Evolutionary conservation across 2,888 invertebrate genomes (phyloP).

Genomic region (Aphidius colemani): DNA sequence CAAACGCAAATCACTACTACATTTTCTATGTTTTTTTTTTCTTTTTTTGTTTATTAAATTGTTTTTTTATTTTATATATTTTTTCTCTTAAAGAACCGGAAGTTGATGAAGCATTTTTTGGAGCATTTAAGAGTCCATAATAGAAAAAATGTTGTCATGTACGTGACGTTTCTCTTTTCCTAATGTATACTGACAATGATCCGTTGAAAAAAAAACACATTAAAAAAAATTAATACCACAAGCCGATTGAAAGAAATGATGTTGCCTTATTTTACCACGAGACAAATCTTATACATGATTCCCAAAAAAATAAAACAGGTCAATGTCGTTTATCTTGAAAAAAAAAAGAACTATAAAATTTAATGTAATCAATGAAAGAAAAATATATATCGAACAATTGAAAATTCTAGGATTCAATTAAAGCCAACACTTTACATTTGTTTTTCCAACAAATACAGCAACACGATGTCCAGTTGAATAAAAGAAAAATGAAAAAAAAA

Average conservation of each 20-base stretch:
- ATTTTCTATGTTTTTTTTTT: too few relatives aligned
- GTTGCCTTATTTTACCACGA: too few relatives aligned
- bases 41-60: too few relatives aligned
- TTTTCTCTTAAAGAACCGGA: too few relatives aligned
- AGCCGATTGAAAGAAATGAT: slow-evolving; percentile 42
- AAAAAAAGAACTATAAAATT: too few relatives aligned
- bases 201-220: slow-evolving; percentile 28
- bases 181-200: slow-evolving; percentile 12
- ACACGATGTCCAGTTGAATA: neutral
- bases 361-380: too few relatives aligned
- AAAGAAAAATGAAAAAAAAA: neutral
- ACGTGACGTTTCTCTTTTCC: slow-evolving; percentile 12
- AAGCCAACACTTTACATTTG: neutral
- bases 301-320: too few relatives aligned
- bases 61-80: too few relatives aligned
- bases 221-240: slow-evolving; percentile 52
- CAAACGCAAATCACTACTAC: neutral
- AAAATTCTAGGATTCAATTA: neutral
- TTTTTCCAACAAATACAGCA: neutral
- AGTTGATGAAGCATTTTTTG: too few relatives aligned
- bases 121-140: neutral
- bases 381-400: too few relatives aligned
- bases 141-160: neutral
- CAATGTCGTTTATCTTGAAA: too few relatives aligned
- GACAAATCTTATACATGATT: too few relatives aligned